Base-by-base conservation (phyloP, 2,797 vertebrate genomes). In the Melanotaenia maccullochi region DNA sequence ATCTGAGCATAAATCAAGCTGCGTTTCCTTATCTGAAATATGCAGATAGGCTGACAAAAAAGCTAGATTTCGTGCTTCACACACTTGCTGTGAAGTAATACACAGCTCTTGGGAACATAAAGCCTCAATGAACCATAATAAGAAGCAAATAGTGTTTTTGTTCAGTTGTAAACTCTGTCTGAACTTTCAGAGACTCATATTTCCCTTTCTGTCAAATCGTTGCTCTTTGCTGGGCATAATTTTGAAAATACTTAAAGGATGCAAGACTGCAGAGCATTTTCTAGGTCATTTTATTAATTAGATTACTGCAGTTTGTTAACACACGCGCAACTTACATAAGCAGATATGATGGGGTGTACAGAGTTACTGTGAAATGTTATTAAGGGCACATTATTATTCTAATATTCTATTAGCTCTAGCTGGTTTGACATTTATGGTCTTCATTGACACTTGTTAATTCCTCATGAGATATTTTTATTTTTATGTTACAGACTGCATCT, bases 181-280 rank as follows among this genome's bases (percentile, higher is more conserved):
- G 18, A 65, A 52, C 56, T 58, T 60, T 0, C 32, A 63, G 38
- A 62, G 32, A 9, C 22, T 11, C 2, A 0, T 18, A 7, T n/a
- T 25, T 69, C 18, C 12, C 22, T 1, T 56, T 30, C 18, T 38
- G 22, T 52, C 7, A 40, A 51, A 9, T 49, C 8, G 30, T 63
- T 33, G 9, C 5, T 16, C 44, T 33, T 42, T 47, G 52, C 9
- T 18, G n/a, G 8, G 9, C 12, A 52, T 38, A 36, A 38, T 40
- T 38, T 38, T 38, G 33, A 22, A 60, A 68, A 60, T 60, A 28
- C 11, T 24, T 25, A n/a, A 69, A 35, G 20, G 40, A 18, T 47
- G 14, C 16, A 33, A 33, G n/a, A 22, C 4, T 22, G n/a, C 6
- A 3, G 24, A 36, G 14, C 9, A 13, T 44, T 57, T 64, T 49